Evolutionary conservation across 2,113 vertebrate species (phyloP), one percentile per base, ranked within the genome.

Genomic region (Collichthys lucidus): DNA sequence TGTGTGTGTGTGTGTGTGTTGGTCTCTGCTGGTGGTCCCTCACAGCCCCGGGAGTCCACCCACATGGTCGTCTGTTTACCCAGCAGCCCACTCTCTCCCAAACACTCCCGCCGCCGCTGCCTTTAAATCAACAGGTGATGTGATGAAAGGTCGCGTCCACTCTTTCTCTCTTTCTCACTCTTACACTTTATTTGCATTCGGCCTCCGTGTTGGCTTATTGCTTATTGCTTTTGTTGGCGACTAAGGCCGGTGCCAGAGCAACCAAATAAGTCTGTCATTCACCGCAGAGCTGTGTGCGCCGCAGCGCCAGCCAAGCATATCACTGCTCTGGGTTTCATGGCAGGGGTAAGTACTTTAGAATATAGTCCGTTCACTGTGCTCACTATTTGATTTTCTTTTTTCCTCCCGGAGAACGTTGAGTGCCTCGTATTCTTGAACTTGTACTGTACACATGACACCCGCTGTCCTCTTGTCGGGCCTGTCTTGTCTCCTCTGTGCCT

Each of bases 161-260:
- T 75, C 46, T 70, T 35, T 55, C 49, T 63, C n/a, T 24, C 64
- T 29, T 59, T 69, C 80, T 80, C 62, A n/a, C 76, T 24, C 17
- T 29, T 44, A 8, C 47, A 46, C 12, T 64, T 50, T 70, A 50
- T 82, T 76, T 80, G 62, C 42, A 4, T 59, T 82, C 35, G 17
- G 53, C 59, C 20, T 69, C 47, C n/a, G 63, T 67, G 49, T 77
- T 74, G 68, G 31, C 52, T 55, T 14, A 17, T 66, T 87, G 74
- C 75, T 87, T 87, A 16, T 60, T 86, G 88, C 79, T 88, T 89
- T 80, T 62, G 52, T 90, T 93, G 92, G 90, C 79, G 42, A 8
- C 31, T 14, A 0, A 4, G 47, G 2, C 64, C 47, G 53, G 77
- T 60, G 62, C 68, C 79, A 85, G 80, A 82, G 72, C 85, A 59